Conservation (phyloP, 2,113 vertebrate genomes). For the Dicentrarchus labrax region DNA sequence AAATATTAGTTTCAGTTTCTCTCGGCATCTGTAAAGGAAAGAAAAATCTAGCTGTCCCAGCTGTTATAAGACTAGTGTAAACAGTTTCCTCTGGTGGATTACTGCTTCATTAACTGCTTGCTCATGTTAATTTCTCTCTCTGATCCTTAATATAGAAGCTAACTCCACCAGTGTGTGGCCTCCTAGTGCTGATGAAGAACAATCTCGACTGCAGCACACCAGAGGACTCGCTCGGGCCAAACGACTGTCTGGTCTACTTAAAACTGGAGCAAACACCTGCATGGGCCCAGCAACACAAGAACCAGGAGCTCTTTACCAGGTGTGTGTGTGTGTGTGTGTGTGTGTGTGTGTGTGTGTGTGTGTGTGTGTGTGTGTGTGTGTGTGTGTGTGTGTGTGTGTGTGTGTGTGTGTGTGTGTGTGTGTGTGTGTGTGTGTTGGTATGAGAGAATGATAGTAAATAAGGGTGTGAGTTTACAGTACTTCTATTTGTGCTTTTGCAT, state of each 20-base stretch:
- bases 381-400: slow-evolving; percentile 82
- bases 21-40: background rate
- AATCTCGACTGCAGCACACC: slow-evolving; percentile 19
- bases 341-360: background rate
- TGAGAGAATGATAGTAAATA: background rate
- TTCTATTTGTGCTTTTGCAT: slow-evolving; percentile 9
- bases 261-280: slow-evolving; percentile 75
- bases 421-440: background rate
- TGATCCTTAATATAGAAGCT: slow-evolving; percentile 78
- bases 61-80: slow-evolving; percentile 9
- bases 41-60: background rate
- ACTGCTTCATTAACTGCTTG: slow-evolving; percentile 7
- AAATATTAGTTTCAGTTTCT: background rate
- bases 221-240: slow-evolving; percentile 37
- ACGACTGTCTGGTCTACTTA: slow-evolving; percentile 85
- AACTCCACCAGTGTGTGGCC: slow-evolving; percentile 84
- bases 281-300: slow-evolving; percentile 76
- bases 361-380: background rate
- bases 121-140: slow-evolving; percentile 7
- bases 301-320: slow-evolving; percentile 82
- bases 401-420: slow-evolving; percentile 82
- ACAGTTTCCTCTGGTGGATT: background rate
- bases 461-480: background rate
- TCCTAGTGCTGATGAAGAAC: slow-evolving; percentile 86
- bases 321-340: slow-evolving; percentile 49